These are phyloP conservation scores for Meta bourneti DNA, from an alignment of 2,888 invertebrate species.

Conservation along the genomic window DNA sequence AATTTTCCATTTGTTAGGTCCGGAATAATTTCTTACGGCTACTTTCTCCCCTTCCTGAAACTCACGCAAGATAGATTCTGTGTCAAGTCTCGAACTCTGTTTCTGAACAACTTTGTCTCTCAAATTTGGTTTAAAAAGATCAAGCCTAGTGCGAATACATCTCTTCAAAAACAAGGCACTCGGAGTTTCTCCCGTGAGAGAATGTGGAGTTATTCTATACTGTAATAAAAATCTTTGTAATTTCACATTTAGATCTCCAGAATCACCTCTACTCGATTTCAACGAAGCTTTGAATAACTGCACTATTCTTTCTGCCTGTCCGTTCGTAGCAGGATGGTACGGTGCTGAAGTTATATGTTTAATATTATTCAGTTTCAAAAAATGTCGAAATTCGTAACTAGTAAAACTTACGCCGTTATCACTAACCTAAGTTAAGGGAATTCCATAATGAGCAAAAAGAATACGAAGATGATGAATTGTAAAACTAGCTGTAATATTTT, in stretches of 20 bases:
- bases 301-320: slow-evolving; percentile 77
- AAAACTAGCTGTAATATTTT: slow-evolving; percentile 37
- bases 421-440: slow-evolving; percentile 55
- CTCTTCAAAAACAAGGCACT: slow-evolving; percentile 55
- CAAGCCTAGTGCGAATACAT: slow-evolving; percentile 5
- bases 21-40: slow-evolving; percentile 33
- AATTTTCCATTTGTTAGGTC: slow-evolving; percentile 54
- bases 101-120: slow-evolving; percentile 42
- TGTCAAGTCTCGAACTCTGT: slow-evolving; percentile 35
- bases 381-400: slow-evolving; percentile 44
- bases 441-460: slow-evolving; percentile 60
- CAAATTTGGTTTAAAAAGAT: slow-evolving; percentile 32
- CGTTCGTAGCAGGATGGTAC: slow-evolving; percentile 78
- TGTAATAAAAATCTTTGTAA: slow-evolving; percentile 28
- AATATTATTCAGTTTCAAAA: slow-evolving; percentile 76
- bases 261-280: slow-evolving; percentile 60
- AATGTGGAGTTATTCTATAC: slow-evolving; percentile 60
- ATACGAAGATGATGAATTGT: slow-evolving; percentile 50
- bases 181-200: slow-evolving; percentile 57
- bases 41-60: slow-evolving; percentile 36
- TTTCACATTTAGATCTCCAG: slow-evolving; percentile 7
- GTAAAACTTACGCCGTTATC: slow-evolving; percentile 66
- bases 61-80: slow-evolving; percentile 35
- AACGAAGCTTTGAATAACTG: slow-evolving; percentile 64
- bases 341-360: slow-evolving; percentile 75